These are phyloP conservation scores for Cotesia vestalis DNA, from an alignment of 1,140 invertebrate species.

Conservation along the genomic window DNA sequence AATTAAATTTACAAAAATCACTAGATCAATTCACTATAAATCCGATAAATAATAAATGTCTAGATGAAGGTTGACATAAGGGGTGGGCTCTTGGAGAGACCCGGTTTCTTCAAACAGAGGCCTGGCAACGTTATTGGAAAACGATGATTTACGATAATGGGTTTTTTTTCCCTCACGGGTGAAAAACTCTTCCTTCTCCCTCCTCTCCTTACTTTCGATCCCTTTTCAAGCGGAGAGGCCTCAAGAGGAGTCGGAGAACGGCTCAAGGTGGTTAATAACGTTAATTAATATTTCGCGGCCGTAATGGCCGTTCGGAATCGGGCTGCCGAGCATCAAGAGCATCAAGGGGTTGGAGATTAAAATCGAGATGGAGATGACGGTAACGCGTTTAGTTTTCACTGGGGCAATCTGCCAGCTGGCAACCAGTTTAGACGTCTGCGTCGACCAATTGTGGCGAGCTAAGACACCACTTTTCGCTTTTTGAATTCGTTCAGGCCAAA, in stretches of 20 bases:
- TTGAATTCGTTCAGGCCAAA: slow-evolving; percentile 20
- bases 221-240: too few species aligned
- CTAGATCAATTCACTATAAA: slow-evolving; percentile 12
- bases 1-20: slow-evolving; percentile 23
- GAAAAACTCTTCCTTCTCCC: neutral
- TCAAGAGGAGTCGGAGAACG: slow-evolving; percentile 13
- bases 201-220: neutral
- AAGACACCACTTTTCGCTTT: slow-evolving; percentile 22
- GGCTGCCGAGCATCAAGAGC: slow-evolving; percentile 41
- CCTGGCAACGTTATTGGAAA: slow-evolving; percentile 66
- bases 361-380: slow-evolving; percentile 6
- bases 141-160: slow-evolving; percentile 68
- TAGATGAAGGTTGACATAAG: slow-evolving; percentile 35
- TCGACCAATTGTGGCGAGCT: slow-evolving; percentile 33
- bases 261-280: slow-evolving; percentile 62
- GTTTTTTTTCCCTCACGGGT: slow-evolving; percentile 52
- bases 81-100: slow-evolving; percentile 30
- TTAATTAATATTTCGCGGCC: slow-evolving; percentile 66
- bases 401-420: slow-evolving; percentile 63
- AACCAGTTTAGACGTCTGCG: slow-evolving; percentile 47
- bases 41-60: slow-evolving; percentile 17
- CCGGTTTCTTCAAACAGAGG: slow-evolving; percentile 43
- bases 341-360: slow-evolving; percentile 10
- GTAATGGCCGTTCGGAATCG: slow-evolving; percentile 38
- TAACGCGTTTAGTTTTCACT: slow-evolving; percentile 25